Evolutionary conservation across 2,113 vertebrate genomes (phyloP), one percentile per base, ranked within the genome.

Genomic region (Pelodiscus sinensis): DNA sequence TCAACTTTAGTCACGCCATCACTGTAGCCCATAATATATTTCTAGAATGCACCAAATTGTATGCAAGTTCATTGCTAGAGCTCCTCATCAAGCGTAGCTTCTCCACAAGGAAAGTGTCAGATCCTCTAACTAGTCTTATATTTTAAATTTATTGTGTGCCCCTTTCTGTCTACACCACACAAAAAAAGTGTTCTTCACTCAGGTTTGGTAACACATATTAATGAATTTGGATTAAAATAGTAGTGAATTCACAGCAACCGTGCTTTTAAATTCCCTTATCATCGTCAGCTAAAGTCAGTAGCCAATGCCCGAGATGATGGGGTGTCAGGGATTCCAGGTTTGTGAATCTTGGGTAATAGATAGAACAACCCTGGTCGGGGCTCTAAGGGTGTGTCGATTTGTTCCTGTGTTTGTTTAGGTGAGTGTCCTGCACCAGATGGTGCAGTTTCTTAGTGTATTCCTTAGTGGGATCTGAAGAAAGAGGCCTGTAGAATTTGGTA

Each of bases 51-150:
- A 44, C 35, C 24, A 22, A 44, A 22, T 38, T 21, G 5, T 44
- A 75, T 35, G n/a, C n/a, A 35, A 35, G 31, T 71, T 71, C 38
- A 1, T 15, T 56, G 4, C 50, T 77, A 86, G 80, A 80, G 19
- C 0, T 0, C 58, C 1, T 1, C 62, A 81, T 56, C 35, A 79
- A 9, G 78, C 9, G 11, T 60, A 21, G 77, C 9, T 15, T 4
- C 21, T 85, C 44, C 82, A 79, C 0, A 2, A 35, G 71, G 18
- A 65, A 21, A 38, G 87, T 29, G 19, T 19, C 85, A 55, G 2
- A 15, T 12, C 31, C 21, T 51, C 44, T 71, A 11, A 68, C 31
- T n/a, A 68, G 31, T 68, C 29, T 14, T 77, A 2, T 62, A 7
- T 71, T 89, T 90, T 89, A n/a, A 88, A 38, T 5, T 58, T 22